Evolutionary conservation across 2,797 vertebrate species (phyloP), one percentile per base, ranked within the genome.

Genomic region (Emydoidea blandingii): DNA sequence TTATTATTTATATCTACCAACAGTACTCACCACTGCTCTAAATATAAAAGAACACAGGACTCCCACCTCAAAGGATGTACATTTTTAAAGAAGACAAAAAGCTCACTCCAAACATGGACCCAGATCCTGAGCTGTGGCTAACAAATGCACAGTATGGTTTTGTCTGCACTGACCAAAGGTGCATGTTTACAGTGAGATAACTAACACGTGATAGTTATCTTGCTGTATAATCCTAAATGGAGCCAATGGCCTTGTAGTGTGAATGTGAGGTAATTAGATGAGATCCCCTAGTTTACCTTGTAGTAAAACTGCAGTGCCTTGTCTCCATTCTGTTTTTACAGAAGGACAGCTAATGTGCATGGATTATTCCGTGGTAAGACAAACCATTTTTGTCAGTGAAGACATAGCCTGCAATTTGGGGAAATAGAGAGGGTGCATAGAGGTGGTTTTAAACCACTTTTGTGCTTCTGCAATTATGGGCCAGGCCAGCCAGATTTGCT

Each of bases 371-470:
- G 11, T 72, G 65, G 37, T 21, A 72, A 37, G 9, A 19, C n/a
- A 72, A 72, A 72, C n/a, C n/a, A 72, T 72, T 68, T 57, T 8
- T 54, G 14, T 53, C 85, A 82, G 41, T 34, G 88, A 91, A 87
- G 57, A 3, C 7, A 21, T 81, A 12, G 6, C 15, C 87, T 85
- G 62, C 91, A 81, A 83, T 41, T 83, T 79, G 59, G 29, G 62
- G 21, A 11, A 11, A 65, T 0, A 0, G 27, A 50, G 2, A 7
- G 57, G 34, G 2, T 44, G 12, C 31, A 4, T 57, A 57, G 44
- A 1, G 2, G 12, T 25, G 52, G 11, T 59, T 93, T 85, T 81
- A 91, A 91, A 49, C n/a, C 29, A 1, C 10, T 80, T 31, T 89
- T 91, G 47, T 21, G 37, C 18, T 83, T 83, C 57, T 62, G 44